Base-by-base conservation (phyloP, 2,113 vertebrate genomes). In the Sciurus niger region DNA sequence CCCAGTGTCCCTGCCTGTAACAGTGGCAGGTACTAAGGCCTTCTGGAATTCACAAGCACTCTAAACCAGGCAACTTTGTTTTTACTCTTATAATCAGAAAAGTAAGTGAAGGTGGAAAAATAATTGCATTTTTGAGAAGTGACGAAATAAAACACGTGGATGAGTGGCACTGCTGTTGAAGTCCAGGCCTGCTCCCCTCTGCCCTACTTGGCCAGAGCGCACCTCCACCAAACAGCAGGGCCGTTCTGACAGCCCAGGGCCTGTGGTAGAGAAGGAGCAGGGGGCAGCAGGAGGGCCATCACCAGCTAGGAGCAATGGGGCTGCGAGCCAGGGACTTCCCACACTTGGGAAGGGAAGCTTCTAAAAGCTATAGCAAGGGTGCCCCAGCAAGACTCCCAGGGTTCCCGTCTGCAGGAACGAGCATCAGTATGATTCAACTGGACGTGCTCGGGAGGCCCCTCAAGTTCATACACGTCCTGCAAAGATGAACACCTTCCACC, bases 21-120 rank as follows among this genome's bases (percentile, higher is more conserved):
- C 28, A 63, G 70, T 0, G 1, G 51, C 55, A 74, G 32, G 8
- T 12, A 17, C 13, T 0, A 43, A 0, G 2, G 13, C 8, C 55
- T 74, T 58, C 83, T 1, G 37, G 58, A 88, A 53, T 6, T 2
- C 55, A 58, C 55, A 58, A 10, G 60, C 9, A 6, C 1, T 24
- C 40, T 17, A 2, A 73, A 14, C 0, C 32, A 78, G 22, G 13
- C 8, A 18, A 32, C 20, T 12, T 24, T n/a, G 18, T 77, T 16
- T 60, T 77, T 40, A 76, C 34, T 51, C 58, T 84, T 48, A 40
- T 0, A 25, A 24, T 67, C 51, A 89, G 25, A 40, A 85, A 85
- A 63, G 67, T 86, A 74, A 82, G 4, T 30, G 0, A 84, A 80
- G 68, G 43, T 5, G 48, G 32, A 72, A 68, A 82, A 90, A 63